Evolutionary conservation across 1,140 invertebrate genomes (phyloP), one percentile per base, ranked within the genome.

Genomic region (Latrodectus geometricus): DNA sequence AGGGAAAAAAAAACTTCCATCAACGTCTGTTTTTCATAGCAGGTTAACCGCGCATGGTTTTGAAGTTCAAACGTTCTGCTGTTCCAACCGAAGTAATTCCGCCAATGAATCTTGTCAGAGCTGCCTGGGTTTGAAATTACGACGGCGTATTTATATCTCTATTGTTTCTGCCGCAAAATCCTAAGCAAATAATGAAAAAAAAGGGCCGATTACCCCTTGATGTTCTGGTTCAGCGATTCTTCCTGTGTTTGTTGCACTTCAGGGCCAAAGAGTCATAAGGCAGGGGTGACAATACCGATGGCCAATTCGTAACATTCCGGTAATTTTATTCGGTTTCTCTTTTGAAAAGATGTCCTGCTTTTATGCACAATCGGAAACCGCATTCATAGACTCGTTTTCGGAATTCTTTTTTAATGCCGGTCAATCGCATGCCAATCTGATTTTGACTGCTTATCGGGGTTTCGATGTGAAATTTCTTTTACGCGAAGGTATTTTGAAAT

Each of bases 351-450:
- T 83, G 80, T 61, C 11, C 70, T 74, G 11, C 54, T 61, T 61
- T 83, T 83, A 74, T 73, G 48, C 17, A 49, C 79, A 56, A n/a
- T 81, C 66, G 79, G 79, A 81, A 81, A 35, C 49, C 20, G 21
- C 20, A 68, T 68, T 66, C 23, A 61, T 0, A 61, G 54, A 61
- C 11, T 11, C 8, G 11, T 61, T 61, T 61, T 61, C 8, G 11
- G 35, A 14, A 61, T 61, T 48, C 20, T 9, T 35, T n/a, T 81
- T 81, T 54, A 61, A 61, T 23, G 79, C 65, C 54, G 79, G 79
- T 81, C 79, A 81, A 81, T 81, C 23, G 15, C 79, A 70, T 81
- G 79, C 15, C 70, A 54, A 81, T 81, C 11, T 50, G 21, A 56
- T 54, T 69, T 17, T n/a, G 61, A 50, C 15, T n/a, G 50, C 69